phyloP scores from a whole-genome alignment of 1,140 invertebrate genomes.

The Cotesia vestalis region DNA sequence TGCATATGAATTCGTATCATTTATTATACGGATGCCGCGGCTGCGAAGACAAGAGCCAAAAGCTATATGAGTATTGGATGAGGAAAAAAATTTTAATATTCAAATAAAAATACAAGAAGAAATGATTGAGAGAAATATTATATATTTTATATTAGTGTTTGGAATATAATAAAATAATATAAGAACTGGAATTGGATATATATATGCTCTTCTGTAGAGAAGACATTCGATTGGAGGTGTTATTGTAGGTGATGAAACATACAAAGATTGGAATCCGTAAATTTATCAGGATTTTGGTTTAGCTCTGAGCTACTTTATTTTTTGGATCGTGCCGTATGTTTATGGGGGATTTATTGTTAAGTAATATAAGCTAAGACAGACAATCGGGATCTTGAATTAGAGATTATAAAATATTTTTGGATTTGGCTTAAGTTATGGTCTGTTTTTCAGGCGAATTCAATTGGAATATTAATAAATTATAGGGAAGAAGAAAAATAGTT shows the following conservation, averaged over 20 bases:
- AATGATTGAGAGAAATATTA: constrained; percentile 2
- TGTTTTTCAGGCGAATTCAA: too few species aligned
- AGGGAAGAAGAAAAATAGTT: too few species aligned
- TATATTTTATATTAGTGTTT: too few species aligned
- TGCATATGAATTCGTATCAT: constrained; percentile 55
- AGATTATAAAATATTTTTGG: too few species aligned
- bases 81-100: constrained; percentile 10
- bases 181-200: constrained; percentile 12
- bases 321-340: constrained; percentile 6
- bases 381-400: background rate
- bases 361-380: background rate
- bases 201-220: background rate
- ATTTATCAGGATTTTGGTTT: constrained; percentile 16
- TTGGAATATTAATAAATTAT: too few species aligned
- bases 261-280: constrained; percentile 14
- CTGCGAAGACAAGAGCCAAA: constrained; percentile 20
- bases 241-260: constrained; percentile 27
- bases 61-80: background rate
- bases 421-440: too few species aligned
- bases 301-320: constrained; percentile 15
- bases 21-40: constrained; percentile 35
- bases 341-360: constrained; percentile 10
- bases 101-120: background rate
- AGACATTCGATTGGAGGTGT: constrained; percentile 1
- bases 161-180: too few species aligned